Evolutionary conservation across 64 coral and sea anemone species (phyloP), one percentile per base, ranked within the genome.

Genomic region (Cladopsammia gracilis): DNA sequence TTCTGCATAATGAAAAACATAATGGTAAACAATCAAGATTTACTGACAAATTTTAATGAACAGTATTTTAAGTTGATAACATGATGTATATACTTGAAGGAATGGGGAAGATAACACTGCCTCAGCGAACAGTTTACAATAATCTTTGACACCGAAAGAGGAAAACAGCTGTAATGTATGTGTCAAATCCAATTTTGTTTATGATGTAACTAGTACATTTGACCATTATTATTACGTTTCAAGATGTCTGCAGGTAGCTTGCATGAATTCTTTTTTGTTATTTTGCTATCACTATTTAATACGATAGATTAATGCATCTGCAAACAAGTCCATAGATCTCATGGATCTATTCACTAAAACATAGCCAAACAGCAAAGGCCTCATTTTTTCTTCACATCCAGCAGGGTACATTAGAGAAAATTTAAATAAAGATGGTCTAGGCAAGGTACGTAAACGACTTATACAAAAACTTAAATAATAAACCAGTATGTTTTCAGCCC

Each of bases 11-110:
- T 58, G 34, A 56, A 26, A 4, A 64, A 66, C 20, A 48, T 64
- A 83, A 83, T 66, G 58, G 79, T 66, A 83, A 70, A 20, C n/a
- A 70, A 70, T 25, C 66, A 43, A 70, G 10, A 70, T 25, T 70
- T 22, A 5, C n/a, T 70, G 12, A 56, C 7, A 56, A 7, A 12
- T 7, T 56, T 7, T 10, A 56, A 56, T 56, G 7, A 56, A 10
- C 12, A 10, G 7, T 56, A 10, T 56, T 56, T 56, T 7, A 12
- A 10, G 53, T 1, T 10, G 5, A 12, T 56, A 56, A 56, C 12
- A 56, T 12, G 12, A 12, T 34, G 34, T 56, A 56, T 56, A 56
- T 56, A 1, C 53, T 12, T 6, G 53, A 56, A 56, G 12, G 12
- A 56, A 56, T 56, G 6, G 53, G 34, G 34, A 34, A 34, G 0